phyloP scores from a whole-genome alignment of 2,797 vertebrate genomes.

The Ataeniobius toweri region DNA sequence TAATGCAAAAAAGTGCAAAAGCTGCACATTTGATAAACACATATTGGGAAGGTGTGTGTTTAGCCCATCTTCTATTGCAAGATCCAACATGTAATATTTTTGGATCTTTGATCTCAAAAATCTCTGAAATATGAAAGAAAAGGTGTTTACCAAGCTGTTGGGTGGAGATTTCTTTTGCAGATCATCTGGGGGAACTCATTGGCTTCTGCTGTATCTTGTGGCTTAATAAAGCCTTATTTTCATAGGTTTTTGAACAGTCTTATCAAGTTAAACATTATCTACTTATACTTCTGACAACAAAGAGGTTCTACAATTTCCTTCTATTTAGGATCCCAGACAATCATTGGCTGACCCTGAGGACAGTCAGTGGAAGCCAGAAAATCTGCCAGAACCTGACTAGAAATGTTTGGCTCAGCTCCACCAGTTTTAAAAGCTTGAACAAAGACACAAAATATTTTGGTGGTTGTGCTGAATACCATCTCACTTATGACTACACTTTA shows the following conservation, averaged over 20 bases:
- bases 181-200: background rate
- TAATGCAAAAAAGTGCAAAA: background rate
- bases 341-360: too few relatives aligned
- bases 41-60: background rate
- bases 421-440: constrained; percentile 14
- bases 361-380: constrained; percentile 29
- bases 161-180: background rate
- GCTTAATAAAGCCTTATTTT: background rate
- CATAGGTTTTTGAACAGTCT: background rate
- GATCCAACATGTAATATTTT: background rate
- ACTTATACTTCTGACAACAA: background rate
- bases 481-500: constrained; percentile 14
- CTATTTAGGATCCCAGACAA: background rate
- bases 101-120: background rate
- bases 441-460: background rate
- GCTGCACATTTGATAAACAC: background rate
- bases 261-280: background rate
- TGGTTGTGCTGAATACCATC: constrained; percentile 19
- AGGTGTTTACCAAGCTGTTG: background rate
- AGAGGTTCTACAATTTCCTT: background rate
- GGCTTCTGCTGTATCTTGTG: background rate
- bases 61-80: background rate
- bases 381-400: constrained; percentile 42
- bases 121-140: background rate
- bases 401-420: constrained; percentile 35